Percentiles rank a stretch among this genome's conserved stretches.
These are phyloP conservation scores for Pterocles orientalis DNA, from an alignment of 2,113 vertebrate genomes.

Conservation along the genomic window DNA sequence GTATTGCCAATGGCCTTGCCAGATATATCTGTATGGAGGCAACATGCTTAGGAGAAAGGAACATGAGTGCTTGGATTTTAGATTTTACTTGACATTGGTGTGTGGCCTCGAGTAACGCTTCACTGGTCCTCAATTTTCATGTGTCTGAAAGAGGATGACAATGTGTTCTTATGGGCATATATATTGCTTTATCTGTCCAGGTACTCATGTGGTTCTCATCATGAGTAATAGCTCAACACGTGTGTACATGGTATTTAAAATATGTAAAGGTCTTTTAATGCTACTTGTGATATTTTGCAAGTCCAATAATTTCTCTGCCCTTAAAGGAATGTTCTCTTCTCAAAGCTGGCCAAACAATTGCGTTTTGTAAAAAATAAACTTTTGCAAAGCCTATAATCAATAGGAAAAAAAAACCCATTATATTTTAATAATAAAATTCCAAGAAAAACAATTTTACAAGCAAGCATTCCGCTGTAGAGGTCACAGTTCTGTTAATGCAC, in stretches of 20 bases:
- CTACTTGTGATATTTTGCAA: background rate
- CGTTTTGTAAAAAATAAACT: constrained; percentile 47
- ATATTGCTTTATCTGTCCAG: background rate
- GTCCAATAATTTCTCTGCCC: background rate
- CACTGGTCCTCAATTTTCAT: background rate
- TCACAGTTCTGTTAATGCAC: constrained; percentile 12
- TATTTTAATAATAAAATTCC: constrained; percentile 40
- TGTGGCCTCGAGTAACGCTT: background rate
- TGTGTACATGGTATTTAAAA: background rate
- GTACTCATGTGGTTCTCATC: background rate
- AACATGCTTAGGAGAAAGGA: constrained; percentile 10
- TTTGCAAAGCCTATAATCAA: constrained; percentile 49
- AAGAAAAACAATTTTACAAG: constrained; percentile 55
- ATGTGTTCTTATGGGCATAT: background rate
- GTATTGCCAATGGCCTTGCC: constrained; percentile 22
- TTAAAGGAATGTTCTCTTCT: constrained; percentile 43
- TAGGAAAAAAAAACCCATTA: background rate
- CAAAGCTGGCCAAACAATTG: constrained; percentile 26
- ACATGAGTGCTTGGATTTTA: background rate
- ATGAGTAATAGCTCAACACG: background rate
- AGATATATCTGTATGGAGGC: background rate
- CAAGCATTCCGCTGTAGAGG: constrained; percentile 19
- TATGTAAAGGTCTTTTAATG: background rate
- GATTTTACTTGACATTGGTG: constrained; percentile 2
- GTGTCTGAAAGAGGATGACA: background rate